A percentile compares a stretch with the other conserved stretches of the same genome.
Evolutionary conservation across 2,113 vertebrate genomes (phyloP).

Genomic region (Sturnira hondurensis): DNA sequence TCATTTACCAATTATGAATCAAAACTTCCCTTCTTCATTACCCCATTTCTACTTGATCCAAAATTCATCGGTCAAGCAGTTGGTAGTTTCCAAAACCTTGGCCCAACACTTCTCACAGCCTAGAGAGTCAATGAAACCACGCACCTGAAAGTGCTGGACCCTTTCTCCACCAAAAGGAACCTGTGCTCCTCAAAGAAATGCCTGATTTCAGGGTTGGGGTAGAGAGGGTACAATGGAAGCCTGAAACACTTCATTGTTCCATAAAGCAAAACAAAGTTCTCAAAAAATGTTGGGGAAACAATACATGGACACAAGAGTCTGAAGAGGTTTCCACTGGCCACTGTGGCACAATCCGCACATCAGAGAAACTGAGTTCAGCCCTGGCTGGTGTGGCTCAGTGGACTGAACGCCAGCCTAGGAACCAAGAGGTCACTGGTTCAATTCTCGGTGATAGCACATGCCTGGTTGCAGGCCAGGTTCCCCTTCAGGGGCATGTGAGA

Average conservation of each 20-base stretch:
- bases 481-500: too few relatives aligned
- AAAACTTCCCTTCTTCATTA: neutral
- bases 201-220: neutral
- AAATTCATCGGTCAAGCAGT: neutral
- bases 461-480: too few relatives aligned
- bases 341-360: neutral
- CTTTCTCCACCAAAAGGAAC: neutral
- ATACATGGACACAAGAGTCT: neutral
- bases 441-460: too few relatives aligned
- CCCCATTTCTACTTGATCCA: neutral
- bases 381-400: too few relatives aligned
- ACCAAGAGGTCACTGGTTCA: too few relatives aligned
- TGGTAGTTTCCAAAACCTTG: neutral
- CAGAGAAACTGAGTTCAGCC: neutral
- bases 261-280: neutral
- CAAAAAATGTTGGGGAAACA: neutral
- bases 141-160: fast-evolving
- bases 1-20: neutral
- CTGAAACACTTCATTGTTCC: neutral
- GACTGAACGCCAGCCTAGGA: too few relatives aligned
- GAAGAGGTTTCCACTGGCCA: neutral
- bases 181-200: neutral
- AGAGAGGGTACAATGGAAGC: neutral
- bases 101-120: neutral
- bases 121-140: neutral